Percentiles rank a stretch among this genome's conserved stretches.
phyloP scores from a whole-genome alignment of 1,140 invertebrate species.

The Drosophila watanabei region DNA sequence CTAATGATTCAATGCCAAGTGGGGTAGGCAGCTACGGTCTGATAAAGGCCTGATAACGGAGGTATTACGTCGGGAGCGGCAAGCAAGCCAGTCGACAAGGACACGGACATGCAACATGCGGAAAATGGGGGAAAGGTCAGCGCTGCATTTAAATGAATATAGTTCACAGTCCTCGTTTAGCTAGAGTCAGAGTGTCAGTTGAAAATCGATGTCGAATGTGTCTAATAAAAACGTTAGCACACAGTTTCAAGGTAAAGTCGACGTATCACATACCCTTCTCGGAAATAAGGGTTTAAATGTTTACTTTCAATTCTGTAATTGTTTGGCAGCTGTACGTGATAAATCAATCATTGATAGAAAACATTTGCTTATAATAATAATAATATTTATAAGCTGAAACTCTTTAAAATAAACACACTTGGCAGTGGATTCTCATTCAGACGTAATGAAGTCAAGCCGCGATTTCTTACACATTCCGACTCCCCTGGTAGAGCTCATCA shows the following conservation, averaged over 20 bases:
- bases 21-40: constrained; percentile 17
- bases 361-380: not conserved
- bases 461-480: constrained; percentile 1
- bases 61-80: constrained; percentile 8
- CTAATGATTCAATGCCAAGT: constrained; percentile 54
- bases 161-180: not conserved
- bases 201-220: constrained; percentile 74
- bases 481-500: constrained; percentile 18
- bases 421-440: not conserved
- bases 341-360: not conserved
- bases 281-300: not conserved
- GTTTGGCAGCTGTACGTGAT: not conserved
- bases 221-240: constrained; percentile 50
- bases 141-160: constrained; percentile 47
- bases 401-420: not conserved
- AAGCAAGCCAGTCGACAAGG: constrained; percentile 20
- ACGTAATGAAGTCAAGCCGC: not conserved
- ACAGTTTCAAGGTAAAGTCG: not conserved
- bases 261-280: constrained; percentile 28
- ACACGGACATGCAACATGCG: constrained; percentile 35
- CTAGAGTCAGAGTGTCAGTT: constrained; percentile 37
- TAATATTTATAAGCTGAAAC: not conserved
- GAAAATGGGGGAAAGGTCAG: constrained; percentile 39
- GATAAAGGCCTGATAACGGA: constrained; percentile 35
- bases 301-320: not conserved